phyloP scores from a whole-genome alignment of 2,888 invertebrate genomes.

The Tuberolachnus salignus region DNA sequence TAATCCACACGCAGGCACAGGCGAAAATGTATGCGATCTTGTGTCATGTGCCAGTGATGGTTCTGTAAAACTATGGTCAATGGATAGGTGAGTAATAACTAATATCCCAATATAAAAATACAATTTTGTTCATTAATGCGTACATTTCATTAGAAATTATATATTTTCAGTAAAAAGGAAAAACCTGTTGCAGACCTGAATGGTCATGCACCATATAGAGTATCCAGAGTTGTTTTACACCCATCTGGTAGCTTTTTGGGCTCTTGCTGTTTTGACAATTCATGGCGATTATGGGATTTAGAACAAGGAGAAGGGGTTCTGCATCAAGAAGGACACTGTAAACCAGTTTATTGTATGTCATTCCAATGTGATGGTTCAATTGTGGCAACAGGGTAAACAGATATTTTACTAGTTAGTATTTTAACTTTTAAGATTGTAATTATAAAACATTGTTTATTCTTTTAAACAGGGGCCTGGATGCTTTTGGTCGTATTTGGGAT shows the following conservation, averaged over 20 bases:
- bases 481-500: conserved; percentile 98
- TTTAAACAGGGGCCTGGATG: conserved; percentile 80
- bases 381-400: conserved; percentile 78
- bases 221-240: conserved; percentile 91
- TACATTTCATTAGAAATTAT: neutral
- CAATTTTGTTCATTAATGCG: neutral
- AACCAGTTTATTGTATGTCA: conserved; percentile 87
- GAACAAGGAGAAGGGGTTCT: conserved; percentile 90
- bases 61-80: conserved; percentile 86
- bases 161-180: conserved; percentile 67
- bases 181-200: conserved; percentile 88
- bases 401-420: neutral
- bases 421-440: too few relatives aligned
- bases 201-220: conserved; percentile 88
- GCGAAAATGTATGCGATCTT: conserved; percentile 75
- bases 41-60: conserved; percentile 96
- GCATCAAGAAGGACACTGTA: conserved; percentile 97
- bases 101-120: neutral
- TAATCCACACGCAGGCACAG: conserved; percentile 80
- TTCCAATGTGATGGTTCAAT: conserved; percentile 95
- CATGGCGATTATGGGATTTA: conserved; percentile 98
- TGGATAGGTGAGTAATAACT: conserved; percentile 69
- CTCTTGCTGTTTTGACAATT: conserved; percentile 92
- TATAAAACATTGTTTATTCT: neutral
- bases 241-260: conserved; percentile 95